Evolutionary conservation across 2,888 invertebrate species (phyloP).

Genomic region (Clitarchus hookeri): DNA sequence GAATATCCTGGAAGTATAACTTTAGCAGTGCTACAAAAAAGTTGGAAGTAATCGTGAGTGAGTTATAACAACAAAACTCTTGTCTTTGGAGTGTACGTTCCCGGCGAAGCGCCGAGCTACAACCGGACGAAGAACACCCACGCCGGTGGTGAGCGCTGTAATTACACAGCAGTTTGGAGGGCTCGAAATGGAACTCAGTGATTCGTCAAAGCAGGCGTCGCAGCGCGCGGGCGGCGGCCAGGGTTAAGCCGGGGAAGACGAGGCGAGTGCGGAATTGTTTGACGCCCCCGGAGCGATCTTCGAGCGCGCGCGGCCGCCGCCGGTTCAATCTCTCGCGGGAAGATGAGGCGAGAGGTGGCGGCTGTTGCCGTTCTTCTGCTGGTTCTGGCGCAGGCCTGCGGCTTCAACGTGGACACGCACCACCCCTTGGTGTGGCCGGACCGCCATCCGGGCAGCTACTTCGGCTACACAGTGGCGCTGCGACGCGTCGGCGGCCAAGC

Average conservation of each 20-base stretch:
- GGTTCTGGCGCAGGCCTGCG: background rate
- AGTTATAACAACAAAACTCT: too few species aligned
- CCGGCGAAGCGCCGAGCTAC: background rate
- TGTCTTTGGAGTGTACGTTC: background rate
- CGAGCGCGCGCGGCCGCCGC: too few species aligned
- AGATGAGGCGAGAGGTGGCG: background rate
- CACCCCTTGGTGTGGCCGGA: background rate
- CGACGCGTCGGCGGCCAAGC: background rate
- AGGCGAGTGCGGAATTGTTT: too few species aligned
- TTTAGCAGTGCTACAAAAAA: too few species aligned
- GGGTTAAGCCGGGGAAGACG: too few species aligned
- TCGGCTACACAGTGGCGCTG: background rate
- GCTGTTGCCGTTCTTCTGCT: background rate
- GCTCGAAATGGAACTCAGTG: too few species aligned
- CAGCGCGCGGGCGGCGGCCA: too few species aligned
- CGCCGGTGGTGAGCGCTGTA: background rate
- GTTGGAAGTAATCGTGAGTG: too few species aligned
- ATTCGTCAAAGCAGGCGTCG: too few species aligned
- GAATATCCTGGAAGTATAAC: too few species aligned
- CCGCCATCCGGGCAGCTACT: background rate
- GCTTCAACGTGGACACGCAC: background rate
- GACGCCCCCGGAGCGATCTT: too few species aligned
- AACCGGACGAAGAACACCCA: background rate
- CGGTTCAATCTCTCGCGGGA: too few species aligned
- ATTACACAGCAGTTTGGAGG: background rate